These are phyloP conservation scores for Hystrix brachyura DNA, from an alignment of 2,113 vertebrate genomes.

Conservation along the genomic window DNA sequence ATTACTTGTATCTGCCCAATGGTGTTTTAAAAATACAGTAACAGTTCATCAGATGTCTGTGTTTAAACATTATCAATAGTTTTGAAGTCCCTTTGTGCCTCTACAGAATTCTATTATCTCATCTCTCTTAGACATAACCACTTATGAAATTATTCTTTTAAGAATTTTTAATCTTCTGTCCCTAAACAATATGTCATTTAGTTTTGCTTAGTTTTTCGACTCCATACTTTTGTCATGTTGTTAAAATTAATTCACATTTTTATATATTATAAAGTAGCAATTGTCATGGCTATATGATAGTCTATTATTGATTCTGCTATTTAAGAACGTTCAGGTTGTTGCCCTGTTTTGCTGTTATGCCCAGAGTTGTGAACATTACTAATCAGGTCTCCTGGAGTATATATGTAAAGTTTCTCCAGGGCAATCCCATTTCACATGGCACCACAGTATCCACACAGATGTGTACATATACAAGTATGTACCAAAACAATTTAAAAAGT, in stretches of 20 bases:
- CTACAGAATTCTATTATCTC: neutral
- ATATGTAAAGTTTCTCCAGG: neutral
- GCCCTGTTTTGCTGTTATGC: neutral
- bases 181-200: neutral
- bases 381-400: neutral
- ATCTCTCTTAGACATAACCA: neutral
- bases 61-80: conserved; percentile 10
- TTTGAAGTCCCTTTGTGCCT: neutral
- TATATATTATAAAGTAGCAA: neutral
- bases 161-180: neutral
- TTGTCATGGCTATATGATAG: neutral
- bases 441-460: neutral
- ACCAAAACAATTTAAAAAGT: neutral
- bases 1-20: neutral
- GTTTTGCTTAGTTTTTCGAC: conserved; percentile 18
- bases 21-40: neutral
- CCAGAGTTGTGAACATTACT: neutral
- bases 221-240: conserved; percentile 25
- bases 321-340: conserved; percentile 29
- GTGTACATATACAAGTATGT: neutral
- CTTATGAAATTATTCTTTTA: neutral
- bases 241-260: neutral
- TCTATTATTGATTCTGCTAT: neutral
- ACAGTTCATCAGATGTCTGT: neutral
- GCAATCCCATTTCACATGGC: neutral